Conservation (phyloP, 2,888 invertebrate species). For the Andrena hattorfiana region DNA sequence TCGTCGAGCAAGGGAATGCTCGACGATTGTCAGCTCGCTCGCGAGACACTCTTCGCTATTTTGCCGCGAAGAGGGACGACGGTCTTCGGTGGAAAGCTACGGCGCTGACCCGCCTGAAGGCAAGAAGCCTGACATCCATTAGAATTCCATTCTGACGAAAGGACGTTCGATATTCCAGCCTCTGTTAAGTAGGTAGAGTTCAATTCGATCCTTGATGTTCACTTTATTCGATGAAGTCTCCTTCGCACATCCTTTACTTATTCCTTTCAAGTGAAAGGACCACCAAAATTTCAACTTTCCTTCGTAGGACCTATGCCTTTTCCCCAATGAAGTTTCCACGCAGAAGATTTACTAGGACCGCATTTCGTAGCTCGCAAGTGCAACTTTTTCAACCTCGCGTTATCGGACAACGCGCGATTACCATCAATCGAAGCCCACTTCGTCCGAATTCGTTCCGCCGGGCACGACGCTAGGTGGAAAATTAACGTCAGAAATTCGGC, state of each 20-base stretch:
- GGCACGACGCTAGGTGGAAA: background rate
- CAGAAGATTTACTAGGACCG: too few species aligned
- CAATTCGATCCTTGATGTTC: background rate
- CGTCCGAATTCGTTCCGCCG: background rate
- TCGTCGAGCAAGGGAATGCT: slow-evolving; percentile 4
- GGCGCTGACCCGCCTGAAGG: slow-evolving; percentile 29
- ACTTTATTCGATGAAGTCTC: background rate
- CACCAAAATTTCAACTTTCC: too few species aligned
- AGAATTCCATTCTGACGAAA: slow-evolving; percentile 45
- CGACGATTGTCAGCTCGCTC: slow-evolving; percentile 34
- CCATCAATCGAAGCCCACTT: background rate
- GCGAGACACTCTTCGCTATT: slow-evolving; percentile 24
- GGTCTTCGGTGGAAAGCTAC: slow-evolving; percentile 34
- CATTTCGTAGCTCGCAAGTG: too few species aligned
- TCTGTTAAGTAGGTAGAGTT: background rate
- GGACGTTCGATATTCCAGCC: slow-evolving; percentile 25
- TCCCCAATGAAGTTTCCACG: too few species aligned
- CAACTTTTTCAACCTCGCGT: too few species aligned
- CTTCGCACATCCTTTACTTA: too few species aligned
- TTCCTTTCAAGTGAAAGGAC: too few species aligned
- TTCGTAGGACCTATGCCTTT: too few species aligned
- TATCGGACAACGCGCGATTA: background rate
- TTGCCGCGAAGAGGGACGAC: slow-evolving; percentile 19
- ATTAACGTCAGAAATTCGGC: slow-evolving; percentile 30
- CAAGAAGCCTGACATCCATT: slow-evolving; percentile 43